Evolutionary conservation across 2,888 invertebrate species (phyloP).

Genomic region (Drosophila meridiana): DNA sequence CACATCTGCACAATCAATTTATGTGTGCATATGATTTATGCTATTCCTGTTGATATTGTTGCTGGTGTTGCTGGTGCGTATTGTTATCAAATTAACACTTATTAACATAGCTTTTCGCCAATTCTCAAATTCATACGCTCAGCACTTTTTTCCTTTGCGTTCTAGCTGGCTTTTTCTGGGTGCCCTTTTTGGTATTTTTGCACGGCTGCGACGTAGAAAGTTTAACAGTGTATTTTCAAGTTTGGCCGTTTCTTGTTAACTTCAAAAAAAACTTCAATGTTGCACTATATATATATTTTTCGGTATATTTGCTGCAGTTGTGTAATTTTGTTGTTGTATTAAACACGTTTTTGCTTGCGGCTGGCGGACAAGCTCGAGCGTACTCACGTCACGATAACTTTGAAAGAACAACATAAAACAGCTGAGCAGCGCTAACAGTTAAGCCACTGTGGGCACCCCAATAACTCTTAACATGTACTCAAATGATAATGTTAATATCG

Average conservation of each 20-base stretch:
- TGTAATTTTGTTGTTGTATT: conserved; percentile 25
- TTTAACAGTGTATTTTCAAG: conserved; percentile 16
- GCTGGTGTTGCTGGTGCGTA: conserved; percentile 33
- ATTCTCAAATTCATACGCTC: conserved; percentile 39
- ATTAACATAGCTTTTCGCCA: conserved; percentile 36
- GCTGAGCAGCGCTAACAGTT: conserved; percentile 39
- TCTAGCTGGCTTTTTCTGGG: conserved; percentile 28
- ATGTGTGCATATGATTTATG: conserved; percentile 11
- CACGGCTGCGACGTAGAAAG: conserved; percentile 43
- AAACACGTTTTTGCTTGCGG: conserved; percentile 62
- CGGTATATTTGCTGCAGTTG: conserved; percentile 4
- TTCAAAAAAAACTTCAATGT: conserved; percentile 2
- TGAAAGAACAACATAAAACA: conserved; percentile 65
- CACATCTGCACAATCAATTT: conserved; percentile 18
- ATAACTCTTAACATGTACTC: conserved; percentile 12
- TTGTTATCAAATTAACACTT: conserved; percentile 74
- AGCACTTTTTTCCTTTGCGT: conserved; percentile 38
- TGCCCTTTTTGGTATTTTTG: conserved; percentile 45
- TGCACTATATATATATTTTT: conserved; percentile 5
- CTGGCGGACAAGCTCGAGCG: conserved; percentile 29
- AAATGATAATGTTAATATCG: conserved; percentile 3
- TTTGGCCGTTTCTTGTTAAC: background rate
- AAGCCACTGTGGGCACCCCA: conserved; percentile 13
- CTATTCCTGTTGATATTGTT: conserved; percentile 13
- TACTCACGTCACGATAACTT: conserved; percentile 50